These are phyloP conservation scores for Symphodus melops DNA, from an alignment of 2,113 vertebrate genomes.

Conservation along the genomic window DNA sequence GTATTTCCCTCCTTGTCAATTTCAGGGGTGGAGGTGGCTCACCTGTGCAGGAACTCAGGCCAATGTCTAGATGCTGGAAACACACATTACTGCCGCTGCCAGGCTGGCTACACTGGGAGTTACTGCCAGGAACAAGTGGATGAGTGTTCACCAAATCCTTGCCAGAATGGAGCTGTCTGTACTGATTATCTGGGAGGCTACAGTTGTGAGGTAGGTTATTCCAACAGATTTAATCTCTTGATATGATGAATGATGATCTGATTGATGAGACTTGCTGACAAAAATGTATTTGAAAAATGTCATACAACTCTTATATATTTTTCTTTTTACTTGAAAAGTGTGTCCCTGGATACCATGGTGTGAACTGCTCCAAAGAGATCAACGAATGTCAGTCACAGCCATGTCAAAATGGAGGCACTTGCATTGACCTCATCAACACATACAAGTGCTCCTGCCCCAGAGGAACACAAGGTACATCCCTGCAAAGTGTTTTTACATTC, in stretches of 20 bases:
- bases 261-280: too few species aligned
- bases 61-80: slow-evolving; percentile 91
- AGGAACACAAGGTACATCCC: slow-evolving; percentile 91
- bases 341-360: slow-evolving; percentile 91
- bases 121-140: slow-evolving; percentile 98
- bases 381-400: slow-evolving; percentile 97
- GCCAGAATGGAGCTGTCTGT: slow-evolving; percentile 95
- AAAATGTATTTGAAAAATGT: background rate
- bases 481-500: background rate
- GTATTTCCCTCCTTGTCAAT: background rate
- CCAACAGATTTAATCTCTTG: background rate
- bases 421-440: slow-evolving; percentile 96
- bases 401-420: slow-evolving; percentile 95
- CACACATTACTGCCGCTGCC: slow-evolving; percentile 96
- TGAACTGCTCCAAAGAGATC: slow-evolving; percentile 96
- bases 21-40: slow-evolving; percentile 87
- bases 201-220: slow-evolving; percentile 89
- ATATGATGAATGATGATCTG: background rate
- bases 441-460: slow-evolving; percentile 99
- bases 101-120: slow-evolving; percentile 95
- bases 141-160: slow-evolving; percentile 95
- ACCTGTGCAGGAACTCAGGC: slow-evolving; percentile 92
- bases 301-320: background rate
- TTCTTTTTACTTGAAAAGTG: slow-evolving; percentile 46
- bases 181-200: slow-evolving; percentile 97